Evolutionary conservation across 2,888 invertebrate genomes (phyloP), one percentile per base, ranked within the genome.

Genomic region (Chironomus riparius): DNA sequence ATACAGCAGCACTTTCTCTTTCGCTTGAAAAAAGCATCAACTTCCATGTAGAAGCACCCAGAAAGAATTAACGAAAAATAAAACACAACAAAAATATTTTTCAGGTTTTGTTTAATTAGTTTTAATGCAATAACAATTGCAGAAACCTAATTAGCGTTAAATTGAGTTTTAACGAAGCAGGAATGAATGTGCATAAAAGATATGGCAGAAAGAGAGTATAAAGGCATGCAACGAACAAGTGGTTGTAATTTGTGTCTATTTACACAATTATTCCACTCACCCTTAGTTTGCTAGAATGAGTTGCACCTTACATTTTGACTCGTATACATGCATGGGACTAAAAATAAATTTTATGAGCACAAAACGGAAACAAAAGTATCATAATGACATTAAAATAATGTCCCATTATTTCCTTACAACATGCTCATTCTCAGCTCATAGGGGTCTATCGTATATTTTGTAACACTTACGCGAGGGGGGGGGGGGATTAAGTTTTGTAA

Each of bases 121-220:
- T 72, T 70, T 74, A 74, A 74, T 74, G 74, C 65, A 74, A 74
- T 74, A 74, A 74, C 65, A 74, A 47, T 68, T 74, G 74, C 74
- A 68, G 18, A 47, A 68, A 47, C 38, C 50, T 71, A 71, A 71
- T 71, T 71, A 71, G 56, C 71, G 48, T 21, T 68, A 74, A 74
- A 74, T 72, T 72, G 38, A 61, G 38, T 72, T 72, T 72, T 21
- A 24, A 65, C 24, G 62, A 62, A 18, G 62, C 12, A 62, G 15
- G 21, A 62, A 12, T 21, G 62, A 56, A 15, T n/a, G n/a, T n/a
- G 56, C 56, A 56, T 15, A 56, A 56, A 56, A 15, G 18, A 56
- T n/a, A n/a, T n/a, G n/a, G n/a, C 38, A 10, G 38, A 4, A 56
- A 15, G 2, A 6, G n/a, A 56, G 56, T 38, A 56, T 15, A 56